Conservation (phyloP, 2,113 vertebrate genomes). For the Upupa epops region DNA sequence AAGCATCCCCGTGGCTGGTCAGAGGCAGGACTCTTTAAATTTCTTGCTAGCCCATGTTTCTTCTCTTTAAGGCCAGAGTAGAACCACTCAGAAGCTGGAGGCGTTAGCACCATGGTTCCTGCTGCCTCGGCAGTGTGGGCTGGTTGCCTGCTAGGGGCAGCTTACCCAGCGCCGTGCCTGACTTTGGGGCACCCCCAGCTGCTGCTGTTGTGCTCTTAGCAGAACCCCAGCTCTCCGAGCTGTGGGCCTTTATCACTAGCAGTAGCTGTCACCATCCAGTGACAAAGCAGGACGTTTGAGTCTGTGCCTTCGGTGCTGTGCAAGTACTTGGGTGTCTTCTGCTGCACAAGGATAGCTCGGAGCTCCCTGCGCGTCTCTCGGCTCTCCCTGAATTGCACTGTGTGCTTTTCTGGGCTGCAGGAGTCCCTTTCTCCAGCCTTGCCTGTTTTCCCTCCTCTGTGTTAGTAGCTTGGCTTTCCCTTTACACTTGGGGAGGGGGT, state of each 20-base stretch:
- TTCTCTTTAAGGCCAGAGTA: not conserved
- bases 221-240: not conserved
- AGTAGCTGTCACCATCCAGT: no score
- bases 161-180: not conserved
- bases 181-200: not conserved
- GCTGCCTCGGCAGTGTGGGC: not conserved
- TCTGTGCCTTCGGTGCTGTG: not conserved
- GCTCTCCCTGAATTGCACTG: no score
- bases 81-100: not conserved
- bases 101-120: not conserved
- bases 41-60: no score
- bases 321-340: not conserved
- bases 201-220: not conserved
- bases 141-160: not conserved
- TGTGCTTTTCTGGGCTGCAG: not conserved
- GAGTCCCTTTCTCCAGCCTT: not conserved
- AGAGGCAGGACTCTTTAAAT: no score
- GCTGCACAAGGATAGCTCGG: not conserved
- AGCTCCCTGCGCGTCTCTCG: no score
- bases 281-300: not conserved
- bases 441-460: not conserved
- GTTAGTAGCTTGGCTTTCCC: not conserved
- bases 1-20: no score
- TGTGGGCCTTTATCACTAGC: no score
- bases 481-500: accelerated